Evolutionary conservation across 2,797 vertebrate genomes (phyloP).

Genomic region (Mormyrus proboscirostris): DNA sequence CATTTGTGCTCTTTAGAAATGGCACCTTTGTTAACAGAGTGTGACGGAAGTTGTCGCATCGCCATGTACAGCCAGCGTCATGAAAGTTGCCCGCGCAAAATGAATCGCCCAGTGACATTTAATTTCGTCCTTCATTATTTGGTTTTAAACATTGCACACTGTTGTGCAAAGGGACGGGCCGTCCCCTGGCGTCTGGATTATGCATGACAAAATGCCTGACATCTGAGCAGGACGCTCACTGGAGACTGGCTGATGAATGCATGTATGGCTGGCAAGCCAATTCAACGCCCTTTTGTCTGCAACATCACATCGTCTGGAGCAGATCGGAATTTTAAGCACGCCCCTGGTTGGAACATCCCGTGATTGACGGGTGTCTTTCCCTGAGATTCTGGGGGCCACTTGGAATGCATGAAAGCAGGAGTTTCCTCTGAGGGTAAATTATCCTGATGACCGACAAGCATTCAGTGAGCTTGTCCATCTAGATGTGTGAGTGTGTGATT

Average conservation of each 20-base stretch:
- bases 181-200: conserved; percentile 26
- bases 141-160: conserved; percentile 25
- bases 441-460: background rate
- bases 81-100: background rate
- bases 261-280: conserved; percentile 33
- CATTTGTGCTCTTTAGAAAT: conserved; percentile 8
- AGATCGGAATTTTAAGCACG: conserved; percentile 34
- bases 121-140: conserved; percentile 25
- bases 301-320: conserved; percentile 22
- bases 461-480: conserved; percentile 8
- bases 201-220: conserved; percentile 33
- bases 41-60: background rate
- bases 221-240: conserved; percentile 27
- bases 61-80: background rate
- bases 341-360: conserved; percentile 9
- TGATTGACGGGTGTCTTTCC: conserved; percentile 35
- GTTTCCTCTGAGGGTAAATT: background rate
- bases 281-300: conserved; percentile 30
- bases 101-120: conserved; percentile 17
- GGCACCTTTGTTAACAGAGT: conserved; percentile 8
- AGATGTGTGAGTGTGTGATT: background rate
- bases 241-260: conserved; percentile 33
- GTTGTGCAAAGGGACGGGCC: conserved; percentile 18
- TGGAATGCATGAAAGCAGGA: background rate
- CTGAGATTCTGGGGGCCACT: background rate